A percentile compares a stretch with the other conserved stretches of the same genome.
Evolutionary conservation across 2,113 vertebrate genomes (phyloP).

Genomic region (Pachycephala philippinensis): DNA sequence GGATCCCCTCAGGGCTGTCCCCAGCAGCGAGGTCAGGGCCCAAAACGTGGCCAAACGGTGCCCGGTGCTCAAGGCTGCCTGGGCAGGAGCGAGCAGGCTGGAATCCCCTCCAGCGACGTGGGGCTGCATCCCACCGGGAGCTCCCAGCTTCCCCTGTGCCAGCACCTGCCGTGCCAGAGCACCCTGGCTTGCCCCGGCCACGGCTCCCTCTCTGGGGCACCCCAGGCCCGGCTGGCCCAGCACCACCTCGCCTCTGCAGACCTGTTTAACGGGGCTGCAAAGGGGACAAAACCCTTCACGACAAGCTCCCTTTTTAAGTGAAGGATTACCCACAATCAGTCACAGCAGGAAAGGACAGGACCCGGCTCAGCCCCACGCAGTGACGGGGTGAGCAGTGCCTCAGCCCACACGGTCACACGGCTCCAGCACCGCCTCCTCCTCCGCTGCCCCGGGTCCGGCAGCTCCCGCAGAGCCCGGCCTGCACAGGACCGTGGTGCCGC

Average conservation of each 20-base stretch:
- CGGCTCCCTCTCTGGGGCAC: background rate
- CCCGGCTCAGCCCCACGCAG: accelerated
- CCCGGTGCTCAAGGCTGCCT: background rate
- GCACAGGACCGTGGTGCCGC: accelerated
- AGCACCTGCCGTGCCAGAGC: background rate
- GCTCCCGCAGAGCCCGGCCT: background rate
- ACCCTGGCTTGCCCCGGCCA: background rate
- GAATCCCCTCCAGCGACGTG: background rate
- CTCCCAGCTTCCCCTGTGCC: background rate
- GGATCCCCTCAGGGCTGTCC: background rate
- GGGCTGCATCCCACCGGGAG: background rate
- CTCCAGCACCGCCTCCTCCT: accelerated
- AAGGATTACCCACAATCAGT: too few species aligned
- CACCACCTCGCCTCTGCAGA: background rate
- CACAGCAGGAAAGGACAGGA: background rate
- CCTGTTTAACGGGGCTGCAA: background rate
- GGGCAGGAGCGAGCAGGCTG: background rate
- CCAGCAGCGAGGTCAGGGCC: background rate
- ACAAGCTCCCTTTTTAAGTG: background rate
- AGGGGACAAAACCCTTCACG: background rate
- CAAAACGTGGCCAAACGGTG: accelerated
- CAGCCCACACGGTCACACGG: background rate
- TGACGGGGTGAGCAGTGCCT: background rate
- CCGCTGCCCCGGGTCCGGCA: background rate
- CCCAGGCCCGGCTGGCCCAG: background rate